Percentiles rank a stretch among this genome's conserved stretches.
phyloP scores from a whole-genome alignment of 92 coral and sea anemone genomes.

The Desmophyllum pertusum region DNA sequence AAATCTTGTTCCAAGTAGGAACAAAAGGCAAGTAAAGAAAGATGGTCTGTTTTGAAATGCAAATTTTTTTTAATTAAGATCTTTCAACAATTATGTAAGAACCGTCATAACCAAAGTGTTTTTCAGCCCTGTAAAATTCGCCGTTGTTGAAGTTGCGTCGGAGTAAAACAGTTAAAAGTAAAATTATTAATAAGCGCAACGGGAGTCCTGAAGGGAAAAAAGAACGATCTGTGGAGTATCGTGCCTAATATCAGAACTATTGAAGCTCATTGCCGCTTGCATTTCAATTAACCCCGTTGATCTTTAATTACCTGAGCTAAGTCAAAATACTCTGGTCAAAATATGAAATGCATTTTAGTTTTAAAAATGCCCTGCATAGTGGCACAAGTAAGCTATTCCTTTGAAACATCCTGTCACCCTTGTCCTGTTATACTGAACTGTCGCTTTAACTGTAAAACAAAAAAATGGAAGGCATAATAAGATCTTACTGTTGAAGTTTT shows the following conservation, averaged over 20 bases:
- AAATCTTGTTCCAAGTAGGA: background rate
- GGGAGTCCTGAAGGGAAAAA: no score
- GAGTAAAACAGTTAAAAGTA: background rate
- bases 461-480: background rate
- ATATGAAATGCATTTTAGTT: no score
- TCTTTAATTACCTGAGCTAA: background rate
- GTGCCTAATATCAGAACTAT: background rate
- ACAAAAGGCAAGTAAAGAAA: background rate
- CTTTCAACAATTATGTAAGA: background rate
- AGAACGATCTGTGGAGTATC: background rate
- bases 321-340: no score
- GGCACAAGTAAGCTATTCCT: background rate
- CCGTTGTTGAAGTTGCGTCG: no score
- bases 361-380: background rate
- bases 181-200: background rate
- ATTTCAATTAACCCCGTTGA: background rate
- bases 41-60: background rate
- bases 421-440: no score
- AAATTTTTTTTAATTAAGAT: background rate
- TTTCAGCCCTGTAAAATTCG: background rate
- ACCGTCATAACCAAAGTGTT: background rate
- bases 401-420: background rate
- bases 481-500: background rate
- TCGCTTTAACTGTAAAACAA: no score
- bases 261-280: background rate